A percentile compares a stretch with the other conserved stretches of the same genome.
Conservation (phyloP, 2,113 vertebrate genomes). For the Strix uralensis region DNA sequence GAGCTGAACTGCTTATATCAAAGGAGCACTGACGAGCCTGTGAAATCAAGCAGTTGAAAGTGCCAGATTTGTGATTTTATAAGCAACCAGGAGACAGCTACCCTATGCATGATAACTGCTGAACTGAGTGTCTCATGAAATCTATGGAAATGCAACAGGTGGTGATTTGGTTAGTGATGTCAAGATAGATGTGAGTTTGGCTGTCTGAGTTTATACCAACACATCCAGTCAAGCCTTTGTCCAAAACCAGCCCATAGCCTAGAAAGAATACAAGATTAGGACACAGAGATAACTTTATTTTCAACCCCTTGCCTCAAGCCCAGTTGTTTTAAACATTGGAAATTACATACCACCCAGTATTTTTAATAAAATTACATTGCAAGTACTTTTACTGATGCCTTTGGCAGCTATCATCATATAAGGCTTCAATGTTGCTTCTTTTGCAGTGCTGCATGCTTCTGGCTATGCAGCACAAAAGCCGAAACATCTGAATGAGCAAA, state of each 20-base stretch:
- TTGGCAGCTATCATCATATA: background rate
- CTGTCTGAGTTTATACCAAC: background rate
- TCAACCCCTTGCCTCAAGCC: background rate
- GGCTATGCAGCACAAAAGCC: background rate
- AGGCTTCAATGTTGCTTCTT: background rate
- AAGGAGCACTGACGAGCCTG: background rate
- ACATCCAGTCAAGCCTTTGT: background rate
- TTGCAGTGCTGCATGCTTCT: background rate
- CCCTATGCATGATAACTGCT: too few relatives aligned
- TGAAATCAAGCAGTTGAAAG: background rate
- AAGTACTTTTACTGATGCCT: background rate
- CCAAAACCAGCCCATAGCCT: background rate
- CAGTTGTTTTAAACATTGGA: background rate
- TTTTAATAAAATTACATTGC: background rate
- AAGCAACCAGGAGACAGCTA: background rate
- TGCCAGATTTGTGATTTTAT: background rate
- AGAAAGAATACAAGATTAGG: background rate
- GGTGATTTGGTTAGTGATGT: background rate
- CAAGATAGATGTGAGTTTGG: background rate
- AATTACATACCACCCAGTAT: background rate
- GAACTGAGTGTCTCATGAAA: rapidly evolving
- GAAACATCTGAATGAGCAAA: background rate
- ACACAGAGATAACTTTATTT: background rate
- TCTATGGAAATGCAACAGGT: background rate
- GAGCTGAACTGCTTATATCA: background rate